Evolutionary conservation across 2,888 invertebrate genomes (phyloP).

Genomic region (Erebia aethiops): DNA sequence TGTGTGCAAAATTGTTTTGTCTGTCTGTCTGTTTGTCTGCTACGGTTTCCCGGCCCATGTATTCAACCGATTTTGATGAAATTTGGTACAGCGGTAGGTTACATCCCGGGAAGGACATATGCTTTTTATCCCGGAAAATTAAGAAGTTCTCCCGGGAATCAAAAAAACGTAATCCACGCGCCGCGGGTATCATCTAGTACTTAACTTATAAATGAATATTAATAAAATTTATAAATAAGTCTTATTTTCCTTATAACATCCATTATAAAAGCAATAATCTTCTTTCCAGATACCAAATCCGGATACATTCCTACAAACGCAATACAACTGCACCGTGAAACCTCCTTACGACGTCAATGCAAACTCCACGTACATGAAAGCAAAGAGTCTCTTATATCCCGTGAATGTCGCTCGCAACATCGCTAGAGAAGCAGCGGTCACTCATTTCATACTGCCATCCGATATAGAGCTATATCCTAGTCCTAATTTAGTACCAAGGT

Average conservation of each 20-base stretch:
- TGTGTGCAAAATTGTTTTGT: no score
- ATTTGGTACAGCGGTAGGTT: no score
- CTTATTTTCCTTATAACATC: neutral
- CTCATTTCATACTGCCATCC: constrained; percentile 92
- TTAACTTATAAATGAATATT: no score
- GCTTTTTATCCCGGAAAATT: no score
- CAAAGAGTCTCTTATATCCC: constrained; percentile 92
- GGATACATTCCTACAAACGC: constrained; percentile 82
- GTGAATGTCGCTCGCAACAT: constrained; percentile 95
- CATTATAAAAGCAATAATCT: neutral
- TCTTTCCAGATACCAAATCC: constrained; percentile 86
- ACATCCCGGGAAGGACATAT: no score
- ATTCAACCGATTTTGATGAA: no score
- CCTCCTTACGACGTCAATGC: constrained; percentile 87
- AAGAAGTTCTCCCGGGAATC: no score
- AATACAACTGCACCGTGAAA: constrained; percentile 87
- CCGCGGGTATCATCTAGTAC: no score
- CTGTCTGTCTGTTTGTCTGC: no score
- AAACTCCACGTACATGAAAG: constrained; percentile 88
- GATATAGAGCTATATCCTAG: constrained; percentile 96
- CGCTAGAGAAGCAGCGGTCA: constrained; percentile 92
- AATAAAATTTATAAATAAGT: no score
- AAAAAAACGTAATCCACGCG: no score
- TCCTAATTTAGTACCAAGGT: constrained; percentile 89
- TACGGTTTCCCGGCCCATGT: no score